A percentile compares a stretch with the other conserved stretches of the same genome.
Evolutionary conservation across 2,888 invertebrate species (phyloP).

Genomic region (Petrolisthes manimaculis): DNA sequence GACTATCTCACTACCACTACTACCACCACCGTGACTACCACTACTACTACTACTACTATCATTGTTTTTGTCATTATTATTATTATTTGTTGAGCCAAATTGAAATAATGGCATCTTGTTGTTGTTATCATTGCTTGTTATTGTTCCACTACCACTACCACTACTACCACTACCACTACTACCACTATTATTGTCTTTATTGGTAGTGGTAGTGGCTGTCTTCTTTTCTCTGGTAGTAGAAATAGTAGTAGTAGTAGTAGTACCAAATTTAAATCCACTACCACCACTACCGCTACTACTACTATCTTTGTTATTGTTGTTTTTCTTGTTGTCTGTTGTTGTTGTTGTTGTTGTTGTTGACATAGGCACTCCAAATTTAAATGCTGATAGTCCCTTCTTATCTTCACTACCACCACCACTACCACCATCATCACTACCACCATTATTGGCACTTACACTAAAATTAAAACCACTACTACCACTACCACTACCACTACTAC

Average conservation of each 20-base stretch:
- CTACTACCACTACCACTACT: neutral
- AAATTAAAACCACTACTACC: too few relatives aligned
- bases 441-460: slow-evolving; percentile 48
- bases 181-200: neutral
- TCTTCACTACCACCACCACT: slow-evolving; percentile 6
- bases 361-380: slow-evolving; percentile 50
- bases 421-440: neutral
- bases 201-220: slow-evolving; percentile 14
- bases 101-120: slow-evolving; percentile 33
- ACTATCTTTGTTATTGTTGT: slow-evolving; percentile 31
- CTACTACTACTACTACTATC: neutral
- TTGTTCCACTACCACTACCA: slow-evolving; percentile 14
- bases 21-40: neutral
- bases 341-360: neutral
- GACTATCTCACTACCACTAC: too few relatives aligned
- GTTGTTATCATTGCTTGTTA: slow-evolving; percentile 26
- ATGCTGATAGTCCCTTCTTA: slow-evolving; percentile 37
- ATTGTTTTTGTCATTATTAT: too few relatives aligned
- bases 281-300: slow-evolving; percentile 27
- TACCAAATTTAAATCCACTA: slow-evolving; percentile 50
- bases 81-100: slow-evolving; percentile 29
- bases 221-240: slow-evolving; percentile 1
- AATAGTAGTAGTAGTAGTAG: too few relatives aligned
- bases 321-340: slow-evolving; percentile 38
- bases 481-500: too few relatives aligned